Percentiles rank a stretch among this genome's conserved stretches.
Conservation (phyloP, 2,113 vertebrate genomes). For the Petrocephalus microphthalmus region DNA sequence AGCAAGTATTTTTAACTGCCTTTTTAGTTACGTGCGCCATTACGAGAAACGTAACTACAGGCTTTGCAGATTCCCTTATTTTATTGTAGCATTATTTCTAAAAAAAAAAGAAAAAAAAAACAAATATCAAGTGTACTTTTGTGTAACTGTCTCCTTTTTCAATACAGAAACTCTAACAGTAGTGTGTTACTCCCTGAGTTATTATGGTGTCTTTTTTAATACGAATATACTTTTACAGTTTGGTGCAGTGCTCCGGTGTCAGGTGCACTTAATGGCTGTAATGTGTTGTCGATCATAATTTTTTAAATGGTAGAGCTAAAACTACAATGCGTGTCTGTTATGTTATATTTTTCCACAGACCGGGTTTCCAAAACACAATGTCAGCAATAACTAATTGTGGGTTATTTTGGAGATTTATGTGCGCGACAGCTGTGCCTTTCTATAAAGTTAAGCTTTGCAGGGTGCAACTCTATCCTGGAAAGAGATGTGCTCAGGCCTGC, state of each 20-base stretch:
- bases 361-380: background rate
- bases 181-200: background rate
- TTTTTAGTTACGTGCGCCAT: background rate
- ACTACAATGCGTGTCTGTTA: background rate
- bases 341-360: background rate
- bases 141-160: background rate
- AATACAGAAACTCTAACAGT: background rate
- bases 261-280: background rate
- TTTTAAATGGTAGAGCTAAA: background rate
- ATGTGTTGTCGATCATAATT: background rate
- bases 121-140: background rate
- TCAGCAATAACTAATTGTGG: background rate
- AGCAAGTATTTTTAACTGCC: constrained; percentile 12
- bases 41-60: background rate
- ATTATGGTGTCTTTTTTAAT: background rate
- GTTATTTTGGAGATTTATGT: background rate
- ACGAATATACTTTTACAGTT: background rate
- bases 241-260: background rate
- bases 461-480: no score
- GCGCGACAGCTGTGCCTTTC: background rate
- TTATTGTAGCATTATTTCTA: background rate
- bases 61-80: constrained; percentile 20
- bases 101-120: background rate
- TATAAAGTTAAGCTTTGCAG: background rate
- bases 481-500: no score